These are phyloP conservation scores for Lochmaea capreae DNA, from an alignment of 2,888 invertebrate species.

Conservation along the genomic window DNA sequence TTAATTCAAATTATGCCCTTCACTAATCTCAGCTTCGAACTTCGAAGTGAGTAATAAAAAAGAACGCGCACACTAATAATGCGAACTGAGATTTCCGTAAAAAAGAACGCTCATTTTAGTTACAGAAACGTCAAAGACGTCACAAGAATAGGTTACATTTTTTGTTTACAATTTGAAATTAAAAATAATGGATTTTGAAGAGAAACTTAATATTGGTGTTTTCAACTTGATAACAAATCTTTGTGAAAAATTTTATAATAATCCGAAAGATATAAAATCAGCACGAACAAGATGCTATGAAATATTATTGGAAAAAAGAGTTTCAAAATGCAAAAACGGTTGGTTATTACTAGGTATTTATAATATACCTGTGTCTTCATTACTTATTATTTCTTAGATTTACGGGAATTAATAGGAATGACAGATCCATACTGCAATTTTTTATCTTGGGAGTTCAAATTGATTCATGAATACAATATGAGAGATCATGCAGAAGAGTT, in stretches of 20 bases:
- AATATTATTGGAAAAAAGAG: slow-evolving; percentile 53
- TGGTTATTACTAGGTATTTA: slow-evolving; percentile 9
- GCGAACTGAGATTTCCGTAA: too few species aligned
- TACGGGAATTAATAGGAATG: slow-evolving; percentile 52
- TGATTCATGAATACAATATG: slow-evolving; percentile 55
- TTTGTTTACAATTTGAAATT: slow-evolving; percentile 17
- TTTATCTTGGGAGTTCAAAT: slow-evolving; percentile 59
- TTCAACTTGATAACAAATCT: slow-evolving; percentile 58
- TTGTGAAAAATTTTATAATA: slow-evolving; percentile 56
- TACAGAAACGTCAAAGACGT: too few species aligned
- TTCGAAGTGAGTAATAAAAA: too few species aligned
- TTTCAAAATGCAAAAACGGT: slow-evolving; percentile 43
- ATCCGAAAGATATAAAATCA: slow-evolving; percentile 50
- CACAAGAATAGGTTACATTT: neutral
- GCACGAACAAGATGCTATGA: slow-evolving; percentile 58
- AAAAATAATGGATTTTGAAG: slow-evolving; percentile 40
- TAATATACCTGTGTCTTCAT: slow-evolving; percentile 3
- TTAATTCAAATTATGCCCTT: too few species aligned
- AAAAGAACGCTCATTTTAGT: too few species aligned
- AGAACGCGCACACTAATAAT: too few species aligned
- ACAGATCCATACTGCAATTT: slow-evolving; percentile 57
- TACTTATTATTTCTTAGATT: slow-evolving; percentile 41
- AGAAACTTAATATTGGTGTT: slow-evolving; percentile 39
- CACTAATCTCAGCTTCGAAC: too few species aligned
- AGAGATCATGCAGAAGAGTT: slow-evolving; percentile 54